These are phyloP conservation scores for Hycleus phaleratus DNA, from an alignment of 1,140 invertebrate genomes.

Conservation along the genomic window DNA sequence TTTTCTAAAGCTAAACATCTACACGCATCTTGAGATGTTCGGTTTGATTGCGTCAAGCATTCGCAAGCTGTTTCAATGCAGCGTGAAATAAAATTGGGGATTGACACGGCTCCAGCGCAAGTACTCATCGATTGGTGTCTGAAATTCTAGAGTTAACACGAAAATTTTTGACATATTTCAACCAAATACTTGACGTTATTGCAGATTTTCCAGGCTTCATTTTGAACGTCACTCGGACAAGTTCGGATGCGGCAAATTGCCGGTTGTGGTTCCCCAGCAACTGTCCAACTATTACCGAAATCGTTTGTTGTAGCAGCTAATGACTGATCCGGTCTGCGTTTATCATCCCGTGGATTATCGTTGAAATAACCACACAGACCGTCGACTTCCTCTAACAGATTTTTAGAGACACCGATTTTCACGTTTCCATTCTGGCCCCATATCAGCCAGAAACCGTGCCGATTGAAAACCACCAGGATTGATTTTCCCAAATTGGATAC, in stretches of 20 bases:
- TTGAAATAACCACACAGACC: conserved; percentile 75
- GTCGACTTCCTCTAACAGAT: conserved; percentile 54
- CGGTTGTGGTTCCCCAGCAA: conserved; percentile 38
- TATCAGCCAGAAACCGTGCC: conserved; percentile 63
- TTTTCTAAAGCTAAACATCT: conserved; percentile 60
- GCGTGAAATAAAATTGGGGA: conserved; percentile 58
- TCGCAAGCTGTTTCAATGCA: conserved; percentile 67
- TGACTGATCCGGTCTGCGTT: conserved; percentile 57
- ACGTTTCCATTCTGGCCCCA: conserved; percentile 61
- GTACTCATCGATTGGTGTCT: conserved; percentile 52
- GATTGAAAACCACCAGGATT: conserved; percentile 57
- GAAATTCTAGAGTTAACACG: conserved; percentile 1
- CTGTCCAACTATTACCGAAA: conserved; percentile 66
- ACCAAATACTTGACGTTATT: conserved; percentile 44
- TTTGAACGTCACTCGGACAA: conserved; percentile 51
- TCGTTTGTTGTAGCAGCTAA: conserved; percentile 52
- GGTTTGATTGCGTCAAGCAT: conserved; percentile 45
- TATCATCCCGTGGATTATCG: conserved; percentile 57
- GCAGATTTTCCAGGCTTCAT: conserved; percentile 56
- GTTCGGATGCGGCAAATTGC: conserved; percentile 48
- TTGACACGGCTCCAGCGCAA: conserved; percentile 45
- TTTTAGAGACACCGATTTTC: conserved; percentile 60
- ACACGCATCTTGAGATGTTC: conserved; percentile 49
- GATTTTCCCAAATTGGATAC: conserved; percentile 60
- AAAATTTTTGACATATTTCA: neutral